phyloP scores from a whole-genome alignment of 2,888 invertebrate genomes.

The Stictocephala bisonia region DNA sequence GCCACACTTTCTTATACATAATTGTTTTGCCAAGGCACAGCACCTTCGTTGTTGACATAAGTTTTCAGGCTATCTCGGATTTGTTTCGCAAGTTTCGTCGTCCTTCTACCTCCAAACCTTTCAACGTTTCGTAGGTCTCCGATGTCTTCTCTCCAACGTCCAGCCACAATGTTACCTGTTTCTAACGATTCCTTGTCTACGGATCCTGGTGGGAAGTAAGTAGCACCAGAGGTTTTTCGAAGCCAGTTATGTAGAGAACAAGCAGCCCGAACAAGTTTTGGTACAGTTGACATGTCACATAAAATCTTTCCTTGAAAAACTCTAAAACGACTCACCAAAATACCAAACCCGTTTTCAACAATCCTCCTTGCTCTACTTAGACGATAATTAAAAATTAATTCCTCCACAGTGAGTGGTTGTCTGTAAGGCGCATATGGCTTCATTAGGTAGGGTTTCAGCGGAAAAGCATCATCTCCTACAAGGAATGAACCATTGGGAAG shows the following conservation, averaged over 20 bases:
- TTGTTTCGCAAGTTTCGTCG: conserved; percentile 32
- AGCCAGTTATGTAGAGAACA: conserved; percentile 40
- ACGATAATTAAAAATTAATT: conserved; percentile 53
- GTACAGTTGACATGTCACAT: not conserved
- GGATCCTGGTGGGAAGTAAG: conserved; percentile 29
- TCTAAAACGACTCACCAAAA: conserved; percentile 51
- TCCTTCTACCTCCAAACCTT: conserved; percentile 6
- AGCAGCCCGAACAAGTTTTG: conserved; percentile 36
- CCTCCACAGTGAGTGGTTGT: not conserved
- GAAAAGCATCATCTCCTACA: conserved; percentile 55
- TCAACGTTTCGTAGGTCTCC: conserved; percentile 11
- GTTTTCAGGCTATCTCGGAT: conserved; percentile 16
- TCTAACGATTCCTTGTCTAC: conserved; percentile 16
- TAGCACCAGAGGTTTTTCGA: not conserved
- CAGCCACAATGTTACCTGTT: conserved; percentile 29
- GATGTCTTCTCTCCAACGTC: conserved; percentile 22
- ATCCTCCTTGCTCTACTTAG: conserved; percentile 53
- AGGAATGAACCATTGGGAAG: conserved; percentile 47
- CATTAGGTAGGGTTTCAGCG: conserved; percentile 51
- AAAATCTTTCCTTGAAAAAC: conserved; percentile 49
- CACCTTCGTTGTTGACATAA: conserved; percentile 42
- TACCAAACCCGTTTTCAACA: conserved; percentile 54
- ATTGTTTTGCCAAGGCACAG: conserved; percentile 43
- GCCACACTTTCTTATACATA: conserved; percentile 6
- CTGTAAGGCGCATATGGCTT: conserved; percentile 50